These are phyloP conservation scores for Lepeophtheirus nordmannii DNA, from an alignment of 2,888 invertebrate species.

Conservation along the genomic window DNA sequence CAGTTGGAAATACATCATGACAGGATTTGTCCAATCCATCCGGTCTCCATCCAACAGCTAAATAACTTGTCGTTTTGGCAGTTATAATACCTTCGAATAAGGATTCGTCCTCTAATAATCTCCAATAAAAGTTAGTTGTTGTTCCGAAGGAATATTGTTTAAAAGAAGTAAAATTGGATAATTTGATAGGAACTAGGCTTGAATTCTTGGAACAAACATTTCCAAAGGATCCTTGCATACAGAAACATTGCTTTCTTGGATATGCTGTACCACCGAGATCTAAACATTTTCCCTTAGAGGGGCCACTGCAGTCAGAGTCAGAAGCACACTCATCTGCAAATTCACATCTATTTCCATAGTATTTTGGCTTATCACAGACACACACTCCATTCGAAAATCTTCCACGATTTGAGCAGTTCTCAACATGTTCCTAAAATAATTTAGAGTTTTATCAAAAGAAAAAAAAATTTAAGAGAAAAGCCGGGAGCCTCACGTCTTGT, in stretches of 20 bases:
- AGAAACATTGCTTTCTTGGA: conserved; percentile 72
- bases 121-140: conserved; percentile 59
- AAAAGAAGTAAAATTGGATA: too few species aligned
- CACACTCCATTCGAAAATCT: conserved; percentile 50
- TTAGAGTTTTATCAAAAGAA: too few species aligned
- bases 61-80: conserved; percentile 74
- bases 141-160: conserved; percentile 45
- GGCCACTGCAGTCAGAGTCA: conserved; percentile 64
- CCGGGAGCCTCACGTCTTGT: too few species aligned
- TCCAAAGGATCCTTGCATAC: conserved; percentile 77
- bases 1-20: conserved; percentile 52
- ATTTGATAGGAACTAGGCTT: not conserved
- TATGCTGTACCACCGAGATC: conserved; percentile 61
- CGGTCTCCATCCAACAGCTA: conserved; percentile 70
- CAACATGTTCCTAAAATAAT: conserved; percentile 40
- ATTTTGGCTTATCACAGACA: conserved; percentile 40
- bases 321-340: conserved; percentile 71
- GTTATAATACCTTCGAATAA: conserved; percentile 74
- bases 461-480: too few species aligned
- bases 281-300: conserved; percentile 46
- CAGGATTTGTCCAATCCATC: conserved; percentile 47
- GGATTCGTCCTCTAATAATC: conserved; percentile 54
- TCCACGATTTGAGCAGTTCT: conserved; percentile 71
- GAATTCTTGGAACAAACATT: conserved; percentile 54
- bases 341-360: conserved; percentile 67